Percentiles rank a stretch among this genome's conserved stretches.
phyloP scores from a whole-genome alignment of 2,888 invertebrate genomes.

The Meta bourneti region DNA sequence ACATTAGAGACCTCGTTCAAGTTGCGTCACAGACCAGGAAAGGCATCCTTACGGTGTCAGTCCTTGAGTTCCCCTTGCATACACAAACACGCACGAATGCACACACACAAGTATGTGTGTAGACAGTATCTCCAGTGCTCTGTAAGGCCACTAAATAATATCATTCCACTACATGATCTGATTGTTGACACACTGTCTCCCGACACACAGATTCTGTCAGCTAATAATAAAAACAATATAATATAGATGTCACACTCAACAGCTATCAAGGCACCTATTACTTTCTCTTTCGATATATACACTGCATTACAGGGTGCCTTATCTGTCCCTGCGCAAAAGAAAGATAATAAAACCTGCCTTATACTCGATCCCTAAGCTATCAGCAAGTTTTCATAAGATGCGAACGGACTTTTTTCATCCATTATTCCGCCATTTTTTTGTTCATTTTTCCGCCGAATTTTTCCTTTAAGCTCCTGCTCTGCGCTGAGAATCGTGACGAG shows the following conservation, averaged over 20 bases:
- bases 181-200: neutral
- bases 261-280: slow-evolving; percentile 52
- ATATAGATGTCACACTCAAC: slow-evolving; percentile 40
- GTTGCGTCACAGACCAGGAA: too few relatives aligned
- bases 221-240: slow-evolving; percentile 40
- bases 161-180: neutral
- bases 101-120: too few relatives aligned
- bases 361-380: slow-evolving; percentile 71
- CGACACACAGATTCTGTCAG: neutral
- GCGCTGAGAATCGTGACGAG: slow-evolving; percentile 55
- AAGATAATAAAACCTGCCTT: slow-evolving; percentile 67
- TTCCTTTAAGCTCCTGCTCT: slow-evolving; percentile 62
- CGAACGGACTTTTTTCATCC: slow-evolving; percentile 72
- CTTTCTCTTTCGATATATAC: slow-evolving; percentile 11
- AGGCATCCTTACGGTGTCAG: too few relatives aligned
- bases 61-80: too few relatives aligned
- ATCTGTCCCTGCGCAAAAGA: slow-evolving; percentile 35
- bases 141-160: neutral
- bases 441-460: slow-evolving; percentile 53
- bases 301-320: slow-evolving; percentile 38
- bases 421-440: slow-evolving; percentile 63
- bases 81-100: too few relatives aligned
- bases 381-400: slow-evolving; percentile 74
- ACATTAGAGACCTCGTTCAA: too few relatives aligned
- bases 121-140: too few relatives aligned